Conservation (phyloP, 2,888 invertebrate species). For the Brenthis ino region DNA sequence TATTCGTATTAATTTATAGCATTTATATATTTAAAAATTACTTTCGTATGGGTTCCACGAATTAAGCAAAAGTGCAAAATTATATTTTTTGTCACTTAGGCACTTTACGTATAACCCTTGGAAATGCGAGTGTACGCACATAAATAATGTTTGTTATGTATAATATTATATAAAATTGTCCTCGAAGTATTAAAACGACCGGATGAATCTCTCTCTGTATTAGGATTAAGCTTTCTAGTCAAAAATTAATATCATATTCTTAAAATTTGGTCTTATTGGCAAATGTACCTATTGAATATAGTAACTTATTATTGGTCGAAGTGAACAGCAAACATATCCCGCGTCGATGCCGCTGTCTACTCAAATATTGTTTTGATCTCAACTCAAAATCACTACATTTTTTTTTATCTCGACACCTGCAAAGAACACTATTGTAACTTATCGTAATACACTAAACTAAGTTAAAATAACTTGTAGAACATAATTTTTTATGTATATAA, state of each 20-base stretch:
- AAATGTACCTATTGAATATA: constrained; percentile 27
- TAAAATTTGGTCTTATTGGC: constrained; percentile 37
- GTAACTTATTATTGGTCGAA: constrained; percentile 31
- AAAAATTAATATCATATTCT: constrained; percentile 55
- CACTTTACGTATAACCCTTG: background rate
- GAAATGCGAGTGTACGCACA: background rate
- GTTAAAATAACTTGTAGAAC: too few species aligned
- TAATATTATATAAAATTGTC: constrained; percentile 47
- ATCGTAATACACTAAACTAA: too few species aligned
- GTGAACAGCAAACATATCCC: constrained; percentile 33
- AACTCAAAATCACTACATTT: constrained; percentile 22
- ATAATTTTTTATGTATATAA: too few species aligned
- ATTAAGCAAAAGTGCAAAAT: too few species aligned
- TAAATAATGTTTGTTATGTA: background rate
- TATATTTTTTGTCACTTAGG: too few species aligned
- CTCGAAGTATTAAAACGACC: constrained; percentile 71
- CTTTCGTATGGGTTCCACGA: too few species aligned
- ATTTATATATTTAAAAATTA: too few species aligned
- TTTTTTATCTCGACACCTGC: too few species aligned
- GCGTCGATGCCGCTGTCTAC: constrained; percentile 16
- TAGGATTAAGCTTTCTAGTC: constrained; percentile 80
- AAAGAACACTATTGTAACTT: too few species aligned
- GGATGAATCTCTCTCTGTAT: constrained; percentile 80
- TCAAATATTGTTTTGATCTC: constrained; percentile 30
- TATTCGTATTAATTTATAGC: too few species aligned